phyloP scores from a whole-genome alignment of 2,888 invertebrate species.

The Spilosoma lubricipeda region DNA sequence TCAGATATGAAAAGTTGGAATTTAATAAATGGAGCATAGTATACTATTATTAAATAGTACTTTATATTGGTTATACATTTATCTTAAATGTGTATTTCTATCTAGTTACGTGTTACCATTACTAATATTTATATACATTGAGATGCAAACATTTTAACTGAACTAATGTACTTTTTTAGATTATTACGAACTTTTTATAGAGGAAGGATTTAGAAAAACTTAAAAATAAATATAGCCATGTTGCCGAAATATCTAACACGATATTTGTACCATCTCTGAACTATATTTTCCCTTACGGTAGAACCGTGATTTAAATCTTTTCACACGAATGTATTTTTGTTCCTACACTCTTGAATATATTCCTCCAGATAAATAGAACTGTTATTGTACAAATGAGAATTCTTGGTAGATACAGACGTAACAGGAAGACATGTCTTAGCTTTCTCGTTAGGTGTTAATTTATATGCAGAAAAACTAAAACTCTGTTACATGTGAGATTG shows the following conservation, averaged over 20 bases:
- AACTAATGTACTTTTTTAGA: background rate
- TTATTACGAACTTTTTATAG: background rate
- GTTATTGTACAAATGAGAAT: slow-evolving; percentile 23
- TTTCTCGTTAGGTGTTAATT: slow-evolving; percentile 12
- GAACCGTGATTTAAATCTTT: slow-evolving; percentile 32
- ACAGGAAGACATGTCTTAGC: slow-evolving; percentile 10
- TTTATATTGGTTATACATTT: too few relatives aligned
- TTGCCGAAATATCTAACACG: background rate
- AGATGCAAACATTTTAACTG: background rate
- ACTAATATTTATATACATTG: background rate
- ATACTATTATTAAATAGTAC: too few relatives aligned
- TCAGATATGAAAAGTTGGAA: background rate
- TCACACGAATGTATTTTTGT: slow-evolving; percentile 22
- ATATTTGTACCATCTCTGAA: background rate
- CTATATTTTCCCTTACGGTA: slow-evolving; percentile 6
- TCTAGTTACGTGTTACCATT: background rate
- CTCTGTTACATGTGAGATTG: slow-evolving; percentile 1
- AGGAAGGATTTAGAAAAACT: background rate
- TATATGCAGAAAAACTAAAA: slow-evolving; percentile 11
- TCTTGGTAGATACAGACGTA: slow-evolving; percentile 10
- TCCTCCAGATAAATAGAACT: slow-evolving; percentile 28
- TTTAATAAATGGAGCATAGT: background rate
- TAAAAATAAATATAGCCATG: background rate
- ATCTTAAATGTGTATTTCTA: background rate
- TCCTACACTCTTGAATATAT: slow-evolving; percentile 28